Evolutionary conservation across 2,113 vertebrate species (phyloP).

Genomic region (Coracopsis vasa): DNA sequence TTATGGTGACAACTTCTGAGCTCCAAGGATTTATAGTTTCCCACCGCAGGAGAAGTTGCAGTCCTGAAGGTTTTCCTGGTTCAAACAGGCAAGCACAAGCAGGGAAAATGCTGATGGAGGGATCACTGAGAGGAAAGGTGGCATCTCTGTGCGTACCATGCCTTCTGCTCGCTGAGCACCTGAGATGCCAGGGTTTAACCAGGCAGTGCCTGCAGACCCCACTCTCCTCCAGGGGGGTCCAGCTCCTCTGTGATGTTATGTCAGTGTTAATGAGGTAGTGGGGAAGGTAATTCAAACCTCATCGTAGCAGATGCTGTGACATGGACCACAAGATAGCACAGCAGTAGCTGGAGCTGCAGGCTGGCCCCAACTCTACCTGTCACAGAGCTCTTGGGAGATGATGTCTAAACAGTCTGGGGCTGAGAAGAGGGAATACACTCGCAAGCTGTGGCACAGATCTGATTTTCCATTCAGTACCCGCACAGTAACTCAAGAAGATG

Average conservation of each 20-base stretch:
- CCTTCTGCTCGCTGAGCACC: background rate
- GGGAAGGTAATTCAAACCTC: background rate
- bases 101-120: background rate
- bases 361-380: background rate
- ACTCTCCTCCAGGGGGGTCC: background rate
- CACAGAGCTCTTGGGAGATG: background rate
- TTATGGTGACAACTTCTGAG: background rate
- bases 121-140: background rate
- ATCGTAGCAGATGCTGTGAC: fast-evolving
- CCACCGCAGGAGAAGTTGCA: background rate
- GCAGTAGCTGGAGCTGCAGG: background rate
- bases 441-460: background rate
- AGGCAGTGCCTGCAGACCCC: background rate
- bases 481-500: constrained; percentile 17
- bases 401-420: background rate
- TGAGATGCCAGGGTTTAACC: background rate
- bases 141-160: fast-evolving
- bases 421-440: background rate
- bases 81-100: background rate
- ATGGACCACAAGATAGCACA: background rate
- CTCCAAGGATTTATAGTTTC: background rate
- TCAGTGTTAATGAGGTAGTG: background rate
- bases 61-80: background rate
- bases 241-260: fast-evolving
- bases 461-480: constrained; percentile 33